Conservation (phyloP, 2,888 invertebrate genomes). For the Dione juno region DNA sequence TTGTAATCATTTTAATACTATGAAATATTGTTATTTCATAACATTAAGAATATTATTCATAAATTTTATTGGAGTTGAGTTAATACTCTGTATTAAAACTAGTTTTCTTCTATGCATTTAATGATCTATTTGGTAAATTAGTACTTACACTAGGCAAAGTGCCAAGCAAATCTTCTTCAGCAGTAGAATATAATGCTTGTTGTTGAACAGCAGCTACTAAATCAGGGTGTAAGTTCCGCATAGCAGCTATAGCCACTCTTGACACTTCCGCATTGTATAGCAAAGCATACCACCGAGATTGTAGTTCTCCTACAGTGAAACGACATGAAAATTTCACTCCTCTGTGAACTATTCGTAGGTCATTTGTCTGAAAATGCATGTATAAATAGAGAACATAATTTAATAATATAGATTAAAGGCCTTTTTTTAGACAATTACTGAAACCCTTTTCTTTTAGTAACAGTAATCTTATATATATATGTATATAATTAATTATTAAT, state of each 20-base stretch:
- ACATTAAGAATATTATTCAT: too few relatives aligned
- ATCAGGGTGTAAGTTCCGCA: constrained; percentile 96
- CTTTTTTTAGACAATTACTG: too few relatives aligned
- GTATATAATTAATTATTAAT: constrained; percentile 3
- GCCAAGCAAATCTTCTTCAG: constrained; percentile 94
- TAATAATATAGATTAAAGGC: too few relatives aligned
- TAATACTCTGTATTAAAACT: neutral
- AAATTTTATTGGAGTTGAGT: too few relatives aligned
- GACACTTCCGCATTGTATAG: constrained; percentile 98
- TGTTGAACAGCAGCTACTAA: constrained; percentile 93
- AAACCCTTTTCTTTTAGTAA: too few relatives aligned
- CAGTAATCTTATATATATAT: too few relatives aligned
- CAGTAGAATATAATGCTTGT: constrained; percentile 93
- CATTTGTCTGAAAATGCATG: constrained; percentile 85
- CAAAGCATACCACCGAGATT: constrained; percentile 97
- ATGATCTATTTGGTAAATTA: neutral
- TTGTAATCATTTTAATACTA: too few relatives aligned
- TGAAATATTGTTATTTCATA: too few relatives aligned
- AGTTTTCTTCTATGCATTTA: neutral
- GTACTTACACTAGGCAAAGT: constrained; percentile 87
- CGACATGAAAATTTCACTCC: constrained; percentile 98
- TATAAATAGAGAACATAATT: neutral
- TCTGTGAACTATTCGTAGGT: constrained; percentile 91
- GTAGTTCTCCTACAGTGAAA: constrained; percentile 96
- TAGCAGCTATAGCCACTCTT: constrained; percentile 94